Percentiles rank a stretch among this genome's conserved stretches.
These are phyloP conservation scores for Halcyon senegalensis DNA, from an alignment of 2,113 vertebrate genomes.

Conservation along the genomic window DNA sequence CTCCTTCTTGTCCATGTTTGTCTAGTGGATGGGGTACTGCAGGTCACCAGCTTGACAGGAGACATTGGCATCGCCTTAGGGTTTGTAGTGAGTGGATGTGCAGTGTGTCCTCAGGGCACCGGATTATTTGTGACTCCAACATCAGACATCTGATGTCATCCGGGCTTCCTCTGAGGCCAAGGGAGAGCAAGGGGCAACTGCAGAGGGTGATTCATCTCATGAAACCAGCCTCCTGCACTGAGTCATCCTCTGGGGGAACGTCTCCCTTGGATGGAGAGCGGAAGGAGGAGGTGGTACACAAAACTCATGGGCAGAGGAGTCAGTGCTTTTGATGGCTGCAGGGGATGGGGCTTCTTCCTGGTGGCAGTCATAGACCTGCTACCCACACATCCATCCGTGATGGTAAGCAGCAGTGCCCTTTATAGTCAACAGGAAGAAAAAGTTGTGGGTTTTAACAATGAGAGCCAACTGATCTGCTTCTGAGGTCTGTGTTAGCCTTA, in stretches of 20 bases:
- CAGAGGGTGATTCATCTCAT: neutral
- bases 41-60: neutral
- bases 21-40: neutral
- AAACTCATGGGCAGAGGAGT: neutral
- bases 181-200: neutral
- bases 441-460: neutral
- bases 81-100: neutral
- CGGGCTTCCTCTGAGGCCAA: neutral
- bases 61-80: fast-evolving
- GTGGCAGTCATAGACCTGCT: neutral
- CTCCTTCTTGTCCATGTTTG: neutral
- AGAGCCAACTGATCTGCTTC: neutral
- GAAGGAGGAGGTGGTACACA: neutral
- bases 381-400: fast-evolving
- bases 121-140: neutral
- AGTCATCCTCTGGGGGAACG: neutral
- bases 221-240: neutral
- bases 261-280: fast-evolving
- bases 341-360: neutral
- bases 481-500: neutral
- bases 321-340: neutral
- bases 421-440: neutral
- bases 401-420: neutral
- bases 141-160: neutral
- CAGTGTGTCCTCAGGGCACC: neutral